Conservation (phyloP, 2,888 invertebrate species). For the Scaptomyza caliginosa region DNA sequence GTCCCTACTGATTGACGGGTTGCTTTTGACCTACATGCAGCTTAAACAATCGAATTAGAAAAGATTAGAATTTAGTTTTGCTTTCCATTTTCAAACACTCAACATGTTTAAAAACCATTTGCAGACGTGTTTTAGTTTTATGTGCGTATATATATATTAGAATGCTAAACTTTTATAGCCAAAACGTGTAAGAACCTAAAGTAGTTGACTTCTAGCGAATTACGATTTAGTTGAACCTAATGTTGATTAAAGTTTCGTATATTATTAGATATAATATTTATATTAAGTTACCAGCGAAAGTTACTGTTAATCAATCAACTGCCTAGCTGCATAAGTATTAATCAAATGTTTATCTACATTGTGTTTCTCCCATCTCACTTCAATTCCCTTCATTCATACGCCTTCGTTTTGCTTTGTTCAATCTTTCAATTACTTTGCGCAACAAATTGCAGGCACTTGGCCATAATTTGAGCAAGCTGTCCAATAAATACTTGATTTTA, state of each 20-base stretch:
- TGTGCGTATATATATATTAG: not conserved
- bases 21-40: not conserved
- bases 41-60: not conserved
- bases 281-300: too few species aligned
- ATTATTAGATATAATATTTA: too few species aligned
- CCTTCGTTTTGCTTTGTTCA: not conserved
- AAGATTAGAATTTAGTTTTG: not conserved
- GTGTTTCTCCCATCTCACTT: not conserved
- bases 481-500: slow-evolving; percentile 56
- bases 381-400: not conserved
- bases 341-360: not conserved
- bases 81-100: not conserved
- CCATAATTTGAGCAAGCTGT: slow-evolving; percentile 32
- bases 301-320: too few species aligned
- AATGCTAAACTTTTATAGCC: not conserved
- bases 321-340: not conserved
- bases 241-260: too few species aligned
- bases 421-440: slow-evolving; percentile 17
- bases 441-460: slow-evolving; percentile 11
- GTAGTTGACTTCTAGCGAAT: too few species aligned
- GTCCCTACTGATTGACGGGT: not conserved
- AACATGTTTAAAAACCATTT: too few species aligned
- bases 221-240: too few species aligned
- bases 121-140: not conserved
- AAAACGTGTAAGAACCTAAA: too few species aligned